Conservation (phyloP, 2,113 vertebrate genomes). For the Scolopax mira region DNA sequence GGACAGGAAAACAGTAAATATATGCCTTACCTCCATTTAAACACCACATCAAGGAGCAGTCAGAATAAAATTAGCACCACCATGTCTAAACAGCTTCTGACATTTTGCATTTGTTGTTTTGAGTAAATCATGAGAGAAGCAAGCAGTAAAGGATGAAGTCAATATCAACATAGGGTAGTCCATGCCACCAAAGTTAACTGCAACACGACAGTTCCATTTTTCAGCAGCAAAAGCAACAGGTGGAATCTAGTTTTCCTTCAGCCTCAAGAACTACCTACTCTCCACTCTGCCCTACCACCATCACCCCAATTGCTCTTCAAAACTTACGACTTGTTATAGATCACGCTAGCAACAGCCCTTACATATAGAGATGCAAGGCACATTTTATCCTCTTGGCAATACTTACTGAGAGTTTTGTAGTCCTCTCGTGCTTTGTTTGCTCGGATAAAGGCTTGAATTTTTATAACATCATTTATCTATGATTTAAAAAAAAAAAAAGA, state of each 20-base stretch:
- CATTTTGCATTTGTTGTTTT: not conserved
- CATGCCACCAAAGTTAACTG: not conserved
- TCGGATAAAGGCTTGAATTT: slow-evolving; percentile 97
- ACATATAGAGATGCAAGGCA: not conserved
- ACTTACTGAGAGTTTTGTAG: slow-evolving; percentile 98
- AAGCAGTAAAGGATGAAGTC: not conserved
- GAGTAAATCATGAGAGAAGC: not conserved
- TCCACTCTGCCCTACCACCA: not conserved
- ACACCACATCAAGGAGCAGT: not conserved
- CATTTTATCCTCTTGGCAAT: not conserved
- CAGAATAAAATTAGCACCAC: not conserved
- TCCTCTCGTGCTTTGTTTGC: slow-evolving; percentile 98
- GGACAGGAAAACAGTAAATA: not conserved
- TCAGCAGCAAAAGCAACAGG: not conserved
- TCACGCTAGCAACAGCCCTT: not conserved
- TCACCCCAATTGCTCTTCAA: not conserved
- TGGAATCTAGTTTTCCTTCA: not conserved
- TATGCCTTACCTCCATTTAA: not conserved
- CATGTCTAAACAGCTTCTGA: not conserved
- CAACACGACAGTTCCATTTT: not conserved
- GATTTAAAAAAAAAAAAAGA: slow-evolving; percentile 5
- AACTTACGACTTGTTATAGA: not conserved
- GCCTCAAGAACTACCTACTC: not conserved
- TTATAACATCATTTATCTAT: slow-evolving; percentile 91
- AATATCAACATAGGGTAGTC: not conserved